A percentile compares a stretch with the other conserved stretches of the same genome.
These are phyloP conservation scores for Drosophila lacertosa DNA, from an alignment of 1,140 invertebrate species.

Conservation along the genomic window DNA sequence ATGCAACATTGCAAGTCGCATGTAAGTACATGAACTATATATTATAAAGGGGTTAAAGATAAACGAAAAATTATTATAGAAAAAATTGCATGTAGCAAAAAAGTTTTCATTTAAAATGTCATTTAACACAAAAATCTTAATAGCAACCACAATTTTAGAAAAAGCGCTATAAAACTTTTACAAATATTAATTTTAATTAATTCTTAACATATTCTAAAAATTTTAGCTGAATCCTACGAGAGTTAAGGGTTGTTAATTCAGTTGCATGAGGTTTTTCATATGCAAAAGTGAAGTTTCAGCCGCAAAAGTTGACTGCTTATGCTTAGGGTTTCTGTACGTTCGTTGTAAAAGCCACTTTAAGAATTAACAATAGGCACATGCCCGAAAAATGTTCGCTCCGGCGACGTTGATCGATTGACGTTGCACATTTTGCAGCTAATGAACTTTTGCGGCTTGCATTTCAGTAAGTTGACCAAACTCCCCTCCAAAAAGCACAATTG, in stretches of 20 bases:
- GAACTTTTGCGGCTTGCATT: conserved; percentile 61
- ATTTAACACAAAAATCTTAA: too few relatives aligned
- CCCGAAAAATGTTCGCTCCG: conserved; percentile 4
- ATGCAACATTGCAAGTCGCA: conserved; percentile 93
- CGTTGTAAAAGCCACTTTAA: background rate
- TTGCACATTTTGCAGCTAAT: conserved; percentile 63
- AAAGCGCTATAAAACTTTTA: background rate
- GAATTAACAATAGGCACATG: conserved; percentile 14
- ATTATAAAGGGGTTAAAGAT: too few relatives aligned
- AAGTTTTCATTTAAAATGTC: too few relatives aligned
- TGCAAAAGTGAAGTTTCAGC: background rate
- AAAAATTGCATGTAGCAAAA: too few relatives aligned
- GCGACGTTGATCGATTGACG: conserved; percentile 67
- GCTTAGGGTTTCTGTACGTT: background rate
- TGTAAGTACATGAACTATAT: conserved; percentile 85
- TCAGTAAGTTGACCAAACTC: conserved; percentile 19
- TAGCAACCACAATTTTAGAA: too few relatives aligned
- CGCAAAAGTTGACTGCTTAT: background rate
- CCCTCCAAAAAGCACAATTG: conserved; percentile 14
- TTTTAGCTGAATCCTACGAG: conserved; percentile 1
- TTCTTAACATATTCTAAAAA: background rate
- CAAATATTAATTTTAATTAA: background rate
- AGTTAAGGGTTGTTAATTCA: background rate
- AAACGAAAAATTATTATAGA: too few relatives aligned
- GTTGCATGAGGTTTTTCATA: background rate